phyloP scores from a whole-genome alignment of 2,113 vertebrate genomes.

The Phylloscopus trochilus region DNA sequence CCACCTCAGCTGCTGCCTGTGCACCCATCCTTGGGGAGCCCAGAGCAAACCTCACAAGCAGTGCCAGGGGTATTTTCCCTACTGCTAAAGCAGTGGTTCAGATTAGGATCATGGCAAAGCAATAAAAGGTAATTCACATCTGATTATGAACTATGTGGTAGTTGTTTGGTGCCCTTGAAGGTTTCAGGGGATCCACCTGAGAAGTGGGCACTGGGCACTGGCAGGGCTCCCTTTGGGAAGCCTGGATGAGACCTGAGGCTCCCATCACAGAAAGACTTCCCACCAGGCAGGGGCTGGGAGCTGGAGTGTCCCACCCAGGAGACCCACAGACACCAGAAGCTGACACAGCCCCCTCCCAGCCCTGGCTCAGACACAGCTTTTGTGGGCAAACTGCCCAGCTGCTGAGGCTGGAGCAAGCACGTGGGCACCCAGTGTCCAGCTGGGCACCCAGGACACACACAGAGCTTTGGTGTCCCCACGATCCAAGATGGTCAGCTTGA shows the following conservation, averaged over 20 bases:
- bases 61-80: not conserved
- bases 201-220: not conserved
- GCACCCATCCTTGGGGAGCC: not conserved
- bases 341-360: not conserved
- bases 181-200: not conserved
- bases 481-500: rapidly evolving
- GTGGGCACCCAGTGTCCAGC: rapidly evolving
- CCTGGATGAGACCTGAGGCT: not conserved
- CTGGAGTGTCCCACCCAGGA: not conserved
- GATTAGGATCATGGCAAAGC: not conserved
- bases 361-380: not conserved
- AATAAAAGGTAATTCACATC: not conserved
- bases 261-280: not conserved
- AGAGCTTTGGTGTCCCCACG: rapidly evolving
- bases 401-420: not conserved
- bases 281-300: rapidly evolving
- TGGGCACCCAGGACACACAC: not conserved
- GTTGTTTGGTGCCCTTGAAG: not conserved
- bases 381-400: not conserved
- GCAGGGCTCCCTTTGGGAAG: not conserved
- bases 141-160: not conserved
- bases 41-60: rapidly evolving
- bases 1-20: not conserved
- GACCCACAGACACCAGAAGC: not conserved
- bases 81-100: not conserved